phyloP scores from a whole-genome alignment of 2,797 vertebrate genomes.

The Rhinella marina region DNA sequence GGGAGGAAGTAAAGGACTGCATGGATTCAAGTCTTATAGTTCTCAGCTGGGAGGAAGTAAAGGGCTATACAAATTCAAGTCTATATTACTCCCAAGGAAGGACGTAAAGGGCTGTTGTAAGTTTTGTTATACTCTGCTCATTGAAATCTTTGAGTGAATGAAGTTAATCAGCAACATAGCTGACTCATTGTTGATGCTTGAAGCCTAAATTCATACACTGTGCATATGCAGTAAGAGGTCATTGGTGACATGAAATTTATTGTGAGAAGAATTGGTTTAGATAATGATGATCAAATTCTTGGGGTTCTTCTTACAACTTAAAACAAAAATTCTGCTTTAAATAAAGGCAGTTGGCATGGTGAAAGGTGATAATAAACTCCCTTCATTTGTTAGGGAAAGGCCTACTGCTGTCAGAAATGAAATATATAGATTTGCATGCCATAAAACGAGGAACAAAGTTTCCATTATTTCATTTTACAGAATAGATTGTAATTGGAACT shows the following conservation, averaged over 20 bases:
- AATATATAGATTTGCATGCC: slow-evolving; percentile 6
- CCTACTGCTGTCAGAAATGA: neutral
- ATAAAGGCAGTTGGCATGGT: neutral
- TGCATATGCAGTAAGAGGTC: neutral
- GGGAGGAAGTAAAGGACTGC: neutral
- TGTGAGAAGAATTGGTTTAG: neutral
- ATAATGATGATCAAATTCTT: neutral
- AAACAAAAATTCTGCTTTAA: neutral
- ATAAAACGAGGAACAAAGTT: neutral
- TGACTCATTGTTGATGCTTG: neutral
- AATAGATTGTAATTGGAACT: neutral
- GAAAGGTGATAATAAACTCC: neutral
- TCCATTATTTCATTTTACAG: slow-evolving; percentile 2
- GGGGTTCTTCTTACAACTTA: neutral
- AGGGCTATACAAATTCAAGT: neutral
- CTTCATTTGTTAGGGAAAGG: neutral
- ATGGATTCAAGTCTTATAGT: neutral
- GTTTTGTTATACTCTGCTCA: too few relatives aligned
- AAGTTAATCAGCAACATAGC: neutral
- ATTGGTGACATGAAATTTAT: neutral
- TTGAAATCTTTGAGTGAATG: neutral
- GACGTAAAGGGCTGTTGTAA: too few relatives aligned
- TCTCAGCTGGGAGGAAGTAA: neutral
- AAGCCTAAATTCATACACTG: neutral
- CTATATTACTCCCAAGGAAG: too few relatives aligned